Evolutionary conservation across 2,888 invertebrate genomes (phyloP), one percentile per base, ranked within the genome.

Genomic region (Scaptomyza flava): DNA sequence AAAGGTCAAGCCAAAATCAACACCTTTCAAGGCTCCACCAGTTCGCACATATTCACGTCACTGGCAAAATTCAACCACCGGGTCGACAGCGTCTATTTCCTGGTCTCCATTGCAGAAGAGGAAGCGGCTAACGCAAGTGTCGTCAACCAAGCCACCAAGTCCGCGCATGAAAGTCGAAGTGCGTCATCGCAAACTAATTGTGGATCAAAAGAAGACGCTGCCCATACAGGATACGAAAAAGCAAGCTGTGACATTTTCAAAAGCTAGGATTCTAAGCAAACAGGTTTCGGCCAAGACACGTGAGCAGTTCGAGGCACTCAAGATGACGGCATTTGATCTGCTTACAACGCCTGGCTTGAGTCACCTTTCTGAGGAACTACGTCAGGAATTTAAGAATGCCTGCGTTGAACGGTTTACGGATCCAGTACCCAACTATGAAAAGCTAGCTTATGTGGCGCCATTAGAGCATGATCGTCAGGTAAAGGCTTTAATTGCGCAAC

Each of bases 281-380:
- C 71, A 74, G n/a, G 83, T 72, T 11, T 38, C 84, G 2, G 89
- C 81, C 0, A 86, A 79, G 33, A 84, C 72, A 11, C 77, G 79
- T 1, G 66, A 51, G 12, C 77, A 89, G 8, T 87, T 76, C 14
- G 62, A 84, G 12, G 56, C 71, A 0, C 73, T 68, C 0, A 81
- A 89, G n/a, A 56, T 34, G 3, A 89, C 87, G 0, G 91, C 91
- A 0, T 91, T 83, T 23, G 91, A 91, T 69, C 60, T 89, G 43
- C 59, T 91, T 7, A 91, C 89, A 5, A 77, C 72, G n/a, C 81
- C 91, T 0, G 68, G 72, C 43, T 66, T 68, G 1, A n/a, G 38
- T 0, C 47, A 48, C 1, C 11, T 73, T 0, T 71, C 79, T 0
- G 3, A 5, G 0, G n/a, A 56, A 0, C 27, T 82, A 3, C 8